phyloP scores from a whole-genome alignment of 2,888 invertebrate species.

The Xestia ashworthii region DNA sequence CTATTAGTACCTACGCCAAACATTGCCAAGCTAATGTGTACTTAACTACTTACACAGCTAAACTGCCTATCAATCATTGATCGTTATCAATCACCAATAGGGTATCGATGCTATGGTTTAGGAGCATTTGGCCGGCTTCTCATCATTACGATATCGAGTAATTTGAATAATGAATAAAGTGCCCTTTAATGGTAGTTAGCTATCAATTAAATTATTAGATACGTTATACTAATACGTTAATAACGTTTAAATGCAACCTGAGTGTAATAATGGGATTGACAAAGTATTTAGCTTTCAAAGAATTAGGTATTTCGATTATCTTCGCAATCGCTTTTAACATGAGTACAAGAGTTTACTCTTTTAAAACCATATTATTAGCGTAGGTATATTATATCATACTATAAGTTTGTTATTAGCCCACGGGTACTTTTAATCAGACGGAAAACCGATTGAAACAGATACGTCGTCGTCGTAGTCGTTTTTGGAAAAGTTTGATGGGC shows the following conservation, averaged over 20 bases:
- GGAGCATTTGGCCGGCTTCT: constrained; percentile 48
- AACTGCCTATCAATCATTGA: background rate
- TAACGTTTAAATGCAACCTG: background rate
- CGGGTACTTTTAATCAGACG: background rate
- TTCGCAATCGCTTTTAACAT: background rate
- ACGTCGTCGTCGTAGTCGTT: background rate
- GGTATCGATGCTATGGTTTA: constrained; percentile 28
- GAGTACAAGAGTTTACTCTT: too few relatives aligned
- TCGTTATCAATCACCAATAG: constrained; percentile 25
- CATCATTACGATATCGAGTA: constrained; percentile 37
- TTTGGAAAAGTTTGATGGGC: background rate
- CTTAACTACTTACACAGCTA: too few relatives aligned
- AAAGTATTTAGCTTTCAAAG: background rate
- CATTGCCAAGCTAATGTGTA: background rate
- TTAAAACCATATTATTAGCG: too few relatives aligned
- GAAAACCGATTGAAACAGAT: background rate
- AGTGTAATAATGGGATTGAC: background rate
- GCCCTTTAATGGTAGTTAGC: background rate
- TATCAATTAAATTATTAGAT: background rate
- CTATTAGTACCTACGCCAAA: background rate
- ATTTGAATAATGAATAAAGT: constrained; percentile 30
- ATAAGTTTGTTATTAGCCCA: background rate
- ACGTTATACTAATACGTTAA: background rate
- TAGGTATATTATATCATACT: too few relatives aligned
- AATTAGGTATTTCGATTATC: background rate